Evolutionary conservation across 2,113 vertebrate species (phyloP).

Genomic region (Hypocryptadius cinnamomeus): DNA sequence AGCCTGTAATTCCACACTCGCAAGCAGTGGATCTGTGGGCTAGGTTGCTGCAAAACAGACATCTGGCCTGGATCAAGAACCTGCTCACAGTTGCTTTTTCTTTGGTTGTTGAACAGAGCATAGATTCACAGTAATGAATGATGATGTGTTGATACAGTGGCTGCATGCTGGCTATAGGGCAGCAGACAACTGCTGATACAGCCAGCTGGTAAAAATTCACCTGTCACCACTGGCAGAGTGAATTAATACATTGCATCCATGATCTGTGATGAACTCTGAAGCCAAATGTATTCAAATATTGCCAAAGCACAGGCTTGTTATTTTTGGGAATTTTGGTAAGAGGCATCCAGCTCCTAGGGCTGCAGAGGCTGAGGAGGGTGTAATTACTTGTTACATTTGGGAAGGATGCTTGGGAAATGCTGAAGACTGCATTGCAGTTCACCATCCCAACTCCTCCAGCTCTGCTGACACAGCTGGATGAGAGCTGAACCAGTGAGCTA

Average conservation of each 20-base stretch:
- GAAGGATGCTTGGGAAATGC: not conserved
- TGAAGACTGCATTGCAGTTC: slow-evolving; percentile 27
- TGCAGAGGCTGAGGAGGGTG: not conserved
- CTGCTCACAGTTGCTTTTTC: not conserved
- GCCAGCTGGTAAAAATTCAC: not conserved
- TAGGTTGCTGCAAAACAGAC: not conserved
- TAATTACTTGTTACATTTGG: not conserved
- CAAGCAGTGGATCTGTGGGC: not conserved
- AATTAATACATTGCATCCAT: not conserved
- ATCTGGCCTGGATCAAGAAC: not conserved
- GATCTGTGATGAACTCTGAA: not conserved
- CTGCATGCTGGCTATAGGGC: not conserved
- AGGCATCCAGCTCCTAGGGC: not conserved
- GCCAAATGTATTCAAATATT: not conserved
- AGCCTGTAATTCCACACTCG: not conserved
- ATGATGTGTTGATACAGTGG: not conserved
- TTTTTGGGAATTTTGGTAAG: not conserved
- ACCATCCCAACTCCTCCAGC: not conserved
- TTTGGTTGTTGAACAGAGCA: not conserved
- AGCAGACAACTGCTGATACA: not conserved
- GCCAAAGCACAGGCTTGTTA: not conserved
- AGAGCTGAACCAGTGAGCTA: not conserved
- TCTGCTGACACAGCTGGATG: not conserved
- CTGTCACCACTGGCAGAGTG: not conserved
- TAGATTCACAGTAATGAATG: not conserved